Conservation (phyloP, 2,113 vertebrate genomes). For the Axis porcinus region DNA sequence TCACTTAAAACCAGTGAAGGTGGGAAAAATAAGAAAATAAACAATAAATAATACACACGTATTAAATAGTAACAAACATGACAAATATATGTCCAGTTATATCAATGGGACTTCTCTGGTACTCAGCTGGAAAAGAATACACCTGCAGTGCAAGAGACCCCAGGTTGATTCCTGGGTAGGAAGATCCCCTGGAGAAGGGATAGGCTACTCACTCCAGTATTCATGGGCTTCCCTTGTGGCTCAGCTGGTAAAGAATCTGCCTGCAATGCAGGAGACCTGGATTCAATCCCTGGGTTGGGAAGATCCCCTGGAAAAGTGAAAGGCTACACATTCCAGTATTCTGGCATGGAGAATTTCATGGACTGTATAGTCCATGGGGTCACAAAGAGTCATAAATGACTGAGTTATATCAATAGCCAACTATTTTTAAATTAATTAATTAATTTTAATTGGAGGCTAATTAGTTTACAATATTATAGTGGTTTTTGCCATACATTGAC, state of each 20-base stretch:
- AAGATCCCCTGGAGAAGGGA: background rate
- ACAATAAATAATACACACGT: background rate
- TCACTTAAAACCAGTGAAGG: background rate
- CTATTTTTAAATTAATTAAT: background rate
- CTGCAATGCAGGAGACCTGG: background rate
- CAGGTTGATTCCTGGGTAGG: background rate
- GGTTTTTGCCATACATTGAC: background rate
- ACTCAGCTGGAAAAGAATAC: background rate
- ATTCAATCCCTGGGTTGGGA: background rate
- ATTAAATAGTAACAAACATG: background rate
- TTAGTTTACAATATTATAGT: background rate
- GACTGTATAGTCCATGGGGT: background rate
- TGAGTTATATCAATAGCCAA: background rate
- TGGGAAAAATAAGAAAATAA: background rate
- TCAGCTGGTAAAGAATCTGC: background rate
- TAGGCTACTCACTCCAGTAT: background rate
- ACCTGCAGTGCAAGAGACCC: background rate
- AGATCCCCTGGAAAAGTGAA: no score
- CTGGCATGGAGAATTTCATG: no score
- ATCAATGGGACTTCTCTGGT: background rate
- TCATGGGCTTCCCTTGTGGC: background rate
- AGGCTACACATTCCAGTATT: no score
- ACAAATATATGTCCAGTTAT: background rate
- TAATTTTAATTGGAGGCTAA: background rate
- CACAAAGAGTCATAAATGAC: background rate